Base-by-base conservation (phyloP, 92 coral and sea anemone genomes). In the Isaurus tuberculatus region DNA sequence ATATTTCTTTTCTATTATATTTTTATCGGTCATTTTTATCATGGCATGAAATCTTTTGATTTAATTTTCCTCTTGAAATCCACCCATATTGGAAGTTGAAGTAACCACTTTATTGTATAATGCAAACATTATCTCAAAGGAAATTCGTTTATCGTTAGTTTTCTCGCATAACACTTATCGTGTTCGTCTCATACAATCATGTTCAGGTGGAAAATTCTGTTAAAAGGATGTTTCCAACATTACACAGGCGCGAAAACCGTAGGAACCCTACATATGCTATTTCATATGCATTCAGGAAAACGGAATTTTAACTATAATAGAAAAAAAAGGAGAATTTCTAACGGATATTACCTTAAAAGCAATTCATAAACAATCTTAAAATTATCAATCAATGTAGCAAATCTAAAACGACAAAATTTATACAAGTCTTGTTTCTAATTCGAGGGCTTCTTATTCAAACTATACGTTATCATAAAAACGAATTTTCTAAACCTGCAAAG, bases 271-370 rank as follows among this genome's bases (percentile, higher is more conserved):
- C 80, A 74, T 13, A 17, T 53, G 80, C 4, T 20, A 30, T 11
- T 74, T 15, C 80, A 51, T 58, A 57, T 75, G 81, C 49, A 75
- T 33, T 53, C 53, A 60, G 46, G 33, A 55, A 75, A 33, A 6
- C 19, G 49, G 11, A 57, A 46, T 31, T 33, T 75, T 53, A 27
- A 32, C 32, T 5, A 75, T 75, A 4, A n/a, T 22, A 34, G 11
- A n/a, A 55, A 33, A 31, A 53, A 29, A 46, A 28, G 19, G 46
- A 37, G 29, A 55, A 53, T 53, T 27, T n/a, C 51, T 57, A 77
- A 77, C 82, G 82, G 70, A 77, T 77, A 60, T 34, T 22, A 55
- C 14, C n/a, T 42, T 33, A 36, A 77, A 33, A 32, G 30, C 2
- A 19, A 6, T 37, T 77, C 15, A 22, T 60, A 77, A 51, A 77